Conservation (phyloP, 1,140 invertebrate genomes). For the Aphidius gifuensis region DNA sequence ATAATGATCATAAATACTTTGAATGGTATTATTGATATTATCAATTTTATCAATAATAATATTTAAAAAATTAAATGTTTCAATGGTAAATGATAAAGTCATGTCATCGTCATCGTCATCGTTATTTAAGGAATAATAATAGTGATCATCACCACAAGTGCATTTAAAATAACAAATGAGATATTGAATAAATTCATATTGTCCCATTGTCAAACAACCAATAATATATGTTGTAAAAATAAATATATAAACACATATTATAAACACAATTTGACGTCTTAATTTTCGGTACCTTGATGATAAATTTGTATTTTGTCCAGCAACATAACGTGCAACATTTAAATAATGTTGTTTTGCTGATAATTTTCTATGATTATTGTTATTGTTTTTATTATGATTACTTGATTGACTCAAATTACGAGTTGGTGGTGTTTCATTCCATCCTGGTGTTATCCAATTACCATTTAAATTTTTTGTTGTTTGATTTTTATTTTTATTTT, state of each 20-base stretch:
- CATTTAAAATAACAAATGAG: background rate
- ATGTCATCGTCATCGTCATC: no score
- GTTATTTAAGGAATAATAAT: background rate
- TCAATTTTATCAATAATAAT: no score
- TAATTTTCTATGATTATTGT: conserved; percentile 45
- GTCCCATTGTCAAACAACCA: conserved; percentile 3
- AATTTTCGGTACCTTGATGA: conserved; percentile 45
- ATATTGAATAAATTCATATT: conserved; percentile 1
- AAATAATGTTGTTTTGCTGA: conserved; percentile 75
- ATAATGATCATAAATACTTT: no score
- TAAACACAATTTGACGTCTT: conserved; percentile 25
- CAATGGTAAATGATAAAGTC: no score
- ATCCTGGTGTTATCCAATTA: conserved; percentile 44
- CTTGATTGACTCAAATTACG: conserved; percentile 33
- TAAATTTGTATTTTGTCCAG: conserved; percentile 59
- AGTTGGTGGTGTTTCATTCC: conserved; percentile 44
- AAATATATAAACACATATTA: conserved; percentile 20
- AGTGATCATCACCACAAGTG: background rate
- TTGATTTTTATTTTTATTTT: conserved; percentile 23
- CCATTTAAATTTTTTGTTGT: conserved; percentile 34
- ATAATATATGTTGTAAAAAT: conserved; percentile 6
- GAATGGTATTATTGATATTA: no score
- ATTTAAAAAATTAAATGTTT: background rate
- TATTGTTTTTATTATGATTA: conserved; percentile 34
- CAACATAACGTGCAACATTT: conserved; percentile 68